Evolutionary conservation across 2,888 invertebrate species (phyloP), one percentile per base, ranked within the genome.

Genomic region (Diplazon laetatorius): DNA sequence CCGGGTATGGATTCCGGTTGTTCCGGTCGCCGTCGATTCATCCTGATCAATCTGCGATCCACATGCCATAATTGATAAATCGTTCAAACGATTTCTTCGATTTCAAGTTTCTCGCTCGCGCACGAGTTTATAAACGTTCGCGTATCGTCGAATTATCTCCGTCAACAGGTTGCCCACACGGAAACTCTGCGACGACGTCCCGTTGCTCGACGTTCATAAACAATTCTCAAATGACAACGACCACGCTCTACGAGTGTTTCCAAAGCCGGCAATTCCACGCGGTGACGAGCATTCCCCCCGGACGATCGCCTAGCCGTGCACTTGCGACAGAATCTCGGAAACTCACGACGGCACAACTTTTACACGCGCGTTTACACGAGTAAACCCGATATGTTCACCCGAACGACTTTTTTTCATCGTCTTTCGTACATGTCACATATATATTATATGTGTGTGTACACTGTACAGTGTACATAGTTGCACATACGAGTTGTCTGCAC

Each of bases 191-290:
- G 42, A 42, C 30, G 55, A 30, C 14, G 16, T 2, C 42, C n/a
- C 30, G 55, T 14, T 2, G 30, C 30, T 55, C 30, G 30, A 35
- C n/a, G 30, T 30, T 55, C 55, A 55, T 55, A 62, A 2, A 6
- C 69, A 57, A 63, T 76, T 76, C 63, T 42, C 50, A 42, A 59
- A 76, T 76, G 30, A 57, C 48, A 48, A n/a, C 70, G 52, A 52
- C 52, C 66, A 52, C 44, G 2, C 30, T 30, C 60, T 68, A 70
- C 70, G 69, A 42, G 69, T 76, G 57, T 76, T 76, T 42, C 22
- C 57, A 16, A 63, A 65, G 30, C 70, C 18, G 30, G 69, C 18
- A 63, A 75, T 69, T 52, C 48, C 42, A n/a, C 35, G 5, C 37
- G 48, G 76, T 65, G 69, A 70, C 30, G 30, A 30, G 6, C 30